A percentile compares a stretch with the other conserved stretches of the same genome.
Conservation (phyloP, 2,797 vertebrate species). For the Catostomus latipinnis region DNA sequence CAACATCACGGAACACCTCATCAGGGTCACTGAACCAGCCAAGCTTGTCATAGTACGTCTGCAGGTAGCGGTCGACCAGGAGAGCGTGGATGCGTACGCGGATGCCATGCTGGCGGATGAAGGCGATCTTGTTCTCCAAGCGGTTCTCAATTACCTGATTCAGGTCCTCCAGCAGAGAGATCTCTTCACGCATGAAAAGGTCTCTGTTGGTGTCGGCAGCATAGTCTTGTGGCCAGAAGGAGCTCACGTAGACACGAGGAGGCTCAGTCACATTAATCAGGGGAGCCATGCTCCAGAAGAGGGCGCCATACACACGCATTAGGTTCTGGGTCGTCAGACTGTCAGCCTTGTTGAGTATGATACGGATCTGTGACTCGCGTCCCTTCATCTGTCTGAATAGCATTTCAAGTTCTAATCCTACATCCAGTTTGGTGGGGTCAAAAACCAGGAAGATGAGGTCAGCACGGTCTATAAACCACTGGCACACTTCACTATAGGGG, state of each 20-base stretch:
- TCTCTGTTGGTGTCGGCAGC: conserved; percentile 89
- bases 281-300: conserved; percentile 98
- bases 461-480: conserved; percentile 99
- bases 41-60: conserved; percentile 97
- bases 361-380: conserved; percentile 97
- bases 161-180: conserved; percentile 96
- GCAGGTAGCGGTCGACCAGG: conserved; percentile 94
- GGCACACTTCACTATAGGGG: conserved; percentile 97
- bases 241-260: conserved; percentile 96
- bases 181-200: conserved; percentile 95
- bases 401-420: conserved; percentile 96
- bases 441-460: conserved; percentile 99
- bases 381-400: conserved; percentile 97
- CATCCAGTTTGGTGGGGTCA: conserved; percentile 96
- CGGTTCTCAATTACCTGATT: conserved; percentile 99
- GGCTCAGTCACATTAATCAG: conserved; percentile 98
- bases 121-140: conserved; percentile 98
- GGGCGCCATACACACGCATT: conserved; percentile 96
- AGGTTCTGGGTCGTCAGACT: conserved; percentile 95
- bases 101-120: conserved; percentile 97
- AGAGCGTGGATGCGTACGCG: conserved; percentile 95
- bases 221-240: conserved; percentile 96
- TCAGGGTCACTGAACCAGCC: conserved; percentile 98
- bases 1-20: conserved; percentile 94
- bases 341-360: conserved; percentile 98